These are phyloP conservation scores for Chiloscyllium plagiosum DNA, from an alignment of 2,113 vertebrate genomes.

Conservation along the genomic window DNA sequence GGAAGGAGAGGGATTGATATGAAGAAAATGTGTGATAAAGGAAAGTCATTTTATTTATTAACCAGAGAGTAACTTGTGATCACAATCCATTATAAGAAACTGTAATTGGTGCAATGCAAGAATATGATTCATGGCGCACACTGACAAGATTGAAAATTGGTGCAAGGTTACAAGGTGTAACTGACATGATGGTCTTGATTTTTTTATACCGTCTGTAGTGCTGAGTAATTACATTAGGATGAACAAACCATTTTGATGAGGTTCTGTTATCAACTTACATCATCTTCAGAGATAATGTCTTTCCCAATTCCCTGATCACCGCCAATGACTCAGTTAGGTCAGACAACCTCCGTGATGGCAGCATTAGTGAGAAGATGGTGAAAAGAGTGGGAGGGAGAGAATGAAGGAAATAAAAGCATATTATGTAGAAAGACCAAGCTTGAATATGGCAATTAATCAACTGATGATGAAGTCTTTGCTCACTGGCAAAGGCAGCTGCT, in stretches of 20 bases:
- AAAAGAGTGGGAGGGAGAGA: not conserved
- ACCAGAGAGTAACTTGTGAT: constrained; percentile 13
- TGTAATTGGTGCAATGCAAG: not conserved
- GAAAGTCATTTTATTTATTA: constrained; percentile 8
- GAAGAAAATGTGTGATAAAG: not conserved
- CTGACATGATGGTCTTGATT: not conserved
- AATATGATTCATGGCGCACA: not conserved
- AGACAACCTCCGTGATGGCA: not conserved
- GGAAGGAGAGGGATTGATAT: not conserved
- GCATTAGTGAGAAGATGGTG: not conserved
- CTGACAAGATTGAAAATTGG: not conserved
- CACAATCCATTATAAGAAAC: not conserved
- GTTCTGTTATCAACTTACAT: not conserved
- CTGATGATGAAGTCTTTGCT: not conserved
- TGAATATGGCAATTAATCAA: not conserved
- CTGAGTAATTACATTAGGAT: not conserved
- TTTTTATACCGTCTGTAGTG: not conserved
- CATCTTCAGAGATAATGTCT: not conserved
- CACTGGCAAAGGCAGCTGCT: not conserved
- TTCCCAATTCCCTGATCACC: no score
- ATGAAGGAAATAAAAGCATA: not conserved
- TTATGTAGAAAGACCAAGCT: not conserved
- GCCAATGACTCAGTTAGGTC: not conserved
- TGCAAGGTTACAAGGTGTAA: not conserved
- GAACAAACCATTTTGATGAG: not conserved